phyloP scores from a whole-genome alignment of 2,888 invertebrate species.

The Trichopria drosophilae region DNA sequence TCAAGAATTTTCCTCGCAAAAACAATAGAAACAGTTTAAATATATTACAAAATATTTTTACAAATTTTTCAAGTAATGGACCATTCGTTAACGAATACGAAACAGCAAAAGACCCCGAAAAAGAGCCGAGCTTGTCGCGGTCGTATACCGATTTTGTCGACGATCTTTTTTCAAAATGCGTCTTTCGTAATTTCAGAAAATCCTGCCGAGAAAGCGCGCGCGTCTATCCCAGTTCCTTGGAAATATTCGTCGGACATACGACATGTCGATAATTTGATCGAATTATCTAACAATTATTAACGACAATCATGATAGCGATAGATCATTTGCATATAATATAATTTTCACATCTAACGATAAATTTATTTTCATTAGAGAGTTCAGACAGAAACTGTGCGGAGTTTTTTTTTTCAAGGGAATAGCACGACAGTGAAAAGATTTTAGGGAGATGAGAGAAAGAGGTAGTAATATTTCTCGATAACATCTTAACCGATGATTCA shows the following conservation, averaged over 20 bases:
- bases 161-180: neutral
- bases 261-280: too few relatives aligned
- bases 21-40: too few relatives aligned
- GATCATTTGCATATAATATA: slow-evolving; percentile 56
- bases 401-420: slow-evolving; percentile 23
- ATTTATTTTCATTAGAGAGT: slow-evolving; percentile 42
- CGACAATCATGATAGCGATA: slow-evolving; percentile 54
- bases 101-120: slow-evolving; percentile 2
- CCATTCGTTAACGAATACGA: too few relatives aligned
- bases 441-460: slow-evolving; percentile 35
- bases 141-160: slow-evolving; percentile 33
- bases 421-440: slow-evolving; percentile 28
- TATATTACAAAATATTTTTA: too few relatives aligned
- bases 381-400: too few relatives aligned
- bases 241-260: too few relatives aligned
- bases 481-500: too few relatives aligned
- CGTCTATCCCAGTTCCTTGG: too few relatives aligned
- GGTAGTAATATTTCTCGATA: slow-evolving; percentile 35
- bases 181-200: neutral
- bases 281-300: slow-evolving; percentile 43
- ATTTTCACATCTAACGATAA: slow-evolving; percentile 58
- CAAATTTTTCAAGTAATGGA: too few relatives aligned
- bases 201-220: too few relatives aligned
- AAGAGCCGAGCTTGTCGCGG: slow-evolving; percentile 14
- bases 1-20: too few relatives aligned